These are phyloP conservation scores for Cygnus atratus DNA, from an alignment of 2,113 vertebrate genomes.

Conservation along the genomic window DNA sequence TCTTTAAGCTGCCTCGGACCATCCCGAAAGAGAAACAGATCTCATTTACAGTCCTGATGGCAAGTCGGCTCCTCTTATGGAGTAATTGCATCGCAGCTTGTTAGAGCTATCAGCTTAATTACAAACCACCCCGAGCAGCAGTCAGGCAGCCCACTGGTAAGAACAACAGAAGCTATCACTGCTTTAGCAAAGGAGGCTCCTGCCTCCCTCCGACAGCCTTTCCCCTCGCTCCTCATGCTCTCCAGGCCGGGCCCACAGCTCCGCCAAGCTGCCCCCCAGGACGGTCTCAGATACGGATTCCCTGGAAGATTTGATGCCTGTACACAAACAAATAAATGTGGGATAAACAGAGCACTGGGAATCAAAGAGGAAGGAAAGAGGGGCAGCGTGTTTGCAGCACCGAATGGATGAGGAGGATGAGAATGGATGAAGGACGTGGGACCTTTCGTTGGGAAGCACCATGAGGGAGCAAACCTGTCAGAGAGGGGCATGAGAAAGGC, in stretches of 20 bases:
- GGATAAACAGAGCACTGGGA: background rate
- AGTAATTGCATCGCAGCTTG: constrained; percentile 38
- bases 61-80: constrained; percentile 22
- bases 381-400: background rate
- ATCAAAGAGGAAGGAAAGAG: background rate
- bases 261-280: background rate
- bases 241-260: background rate
- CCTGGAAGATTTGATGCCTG: background rate
- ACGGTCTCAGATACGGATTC: background rate
- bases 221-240: background rate
- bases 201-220: background rate
- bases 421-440: background rate
- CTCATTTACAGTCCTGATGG: constrained; percentile 36
- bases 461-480: background rate
- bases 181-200: background rate
- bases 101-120: constrained; percentile 52
- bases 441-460: accelerated
- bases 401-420: accelerated
- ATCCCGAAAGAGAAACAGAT: background rate
- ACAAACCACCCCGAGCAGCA: background rate
- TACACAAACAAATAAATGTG: background rate
- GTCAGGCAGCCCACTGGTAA: background rate
- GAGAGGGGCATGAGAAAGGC: background rate
- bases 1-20: background rate
- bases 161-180: constrained; percentile 13